Conservation (phyloP, 2,797 vertebrate species). For the Parauchenoglanis ngamensis region DNA sequence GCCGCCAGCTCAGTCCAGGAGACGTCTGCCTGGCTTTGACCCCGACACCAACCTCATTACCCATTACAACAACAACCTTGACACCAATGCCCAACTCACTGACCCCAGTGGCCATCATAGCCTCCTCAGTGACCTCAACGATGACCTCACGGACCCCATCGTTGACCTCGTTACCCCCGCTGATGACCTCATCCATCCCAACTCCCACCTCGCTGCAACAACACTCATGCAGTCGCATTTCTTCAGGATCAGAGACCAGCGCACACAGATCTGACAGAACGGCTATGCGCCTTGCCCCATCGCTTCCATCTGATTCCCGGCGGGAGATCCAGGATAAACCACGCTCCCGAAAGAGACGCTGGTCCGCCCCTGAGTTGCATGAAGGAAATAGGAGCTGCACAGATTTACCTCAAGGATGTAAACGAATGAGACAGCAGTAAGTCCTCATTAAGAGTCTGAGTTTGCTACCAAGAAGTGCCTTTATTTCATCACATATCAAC, state of each 20-base stretch:
- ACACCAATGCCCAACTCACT: slow-evolving; percentile 61
- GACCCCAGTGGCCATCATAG: slow-evolving; percentile 40
- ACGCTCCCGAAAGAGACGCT: slow-evolving; percentile 74
- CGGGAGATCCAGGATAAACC: slow-evolving; percentile 59
- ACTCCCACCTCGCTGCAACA: slow-evolving; percentile 43
- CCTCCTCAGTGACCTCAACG: slow-evolving; percentile 57
- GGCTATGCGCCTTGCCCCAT: slow-evolving; percentile 49
- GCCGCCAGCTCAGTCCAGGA: slow-evolving; percentile 75
- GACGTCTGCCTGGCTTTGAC: slow-evolving; percentile 80
- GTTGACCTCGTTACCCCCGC: slow-evolving; percentile 6
- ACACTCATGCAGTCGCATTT: slow-evolving; percentile 51
- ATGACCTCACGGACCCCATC: slow-evolving; percentile 3
- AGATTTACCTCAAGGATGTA: slow-evolving; percentile 80
- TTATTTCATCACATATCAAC: slow-evolving; percentile 16
- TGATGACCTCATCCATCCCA: slow-evolving; percentile 29
- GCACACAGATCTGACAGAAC: slow-evolving; percentile 69
- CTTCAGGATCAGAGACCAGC: slow-evolving; percentile 58
- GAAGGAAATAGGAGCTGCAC: slow-evolving; percentile 65
- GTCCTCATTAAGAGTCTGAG: slow-evolving; percentile 45
- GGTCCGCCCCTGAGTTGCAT: slow-evolving; percentile 76
- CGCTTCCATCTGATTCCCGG: slow-evolving; percentile 42
- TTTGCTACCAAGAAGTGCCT: slow-evolving; percentile 5
- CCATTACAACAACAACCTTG: slow-evolving; percentile 56
- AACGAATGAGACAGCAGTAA: slow-evolving; percentile 77
- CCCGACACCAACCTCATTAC: slow-evolving; percentile 62